Evolutionary conservation across 2,113 vertebrate species (phyloP), one percentile per base, ranked within the genome.

Genomic region (Sterrhoptilus dennistouni): DNA sequence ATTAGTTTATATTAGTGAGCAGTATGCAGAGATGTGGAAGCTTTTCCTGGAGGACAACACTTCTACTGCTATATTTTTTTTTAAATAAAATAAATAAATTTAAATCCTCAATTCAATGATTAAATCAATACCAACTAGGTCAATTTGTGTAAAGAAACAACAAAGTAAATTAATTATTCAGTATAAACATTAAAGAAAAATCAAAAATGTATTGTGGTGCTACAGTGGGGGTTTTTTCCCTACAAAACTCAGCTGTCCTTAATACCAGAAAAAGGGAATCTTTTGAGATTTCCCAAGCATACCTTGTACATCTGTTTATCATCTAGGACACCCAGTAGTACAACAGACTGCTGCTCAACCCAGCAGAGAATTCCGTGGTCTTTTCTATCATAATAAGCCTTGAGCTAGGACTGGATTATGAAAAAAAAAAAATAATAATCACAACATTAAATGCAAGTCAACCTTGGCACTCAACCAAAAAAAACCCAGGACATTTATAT

Each of bases 1-100:
- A 97, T 98, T 97, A 97, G 93, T 97, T 97, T 66, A 11, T 91
- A 97, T 97, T 97, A 98, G 96, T 36, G 76, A 96, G 80, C 63
- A 95, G 95, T 20, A 21, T 25, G 72, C 11, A 42, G 86, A 61
- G 45, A 38, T 36, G 42, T 72, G 79, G 87, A 96, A 95, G 95
- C 90, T 91, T 72, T 42, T 93, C 80, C 83, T 93, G 56, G 54
- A 95, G 82, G 89, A 53, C 74, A 96, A 92, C 75, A 77, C 24
- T 86, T 92, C 54, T 45, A 85, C 79, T 47, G 70, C 56, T 45
- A n/a, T 63, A 5, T 15, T 49, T 33, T 42, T 60, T 5, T 1
- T 6, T 68, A 57, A 59, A 44, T 6, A 70, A 57, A 59, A 42
- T 8, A 24, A 59, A 38, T 91, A 80, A 78, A 63, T 59, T 65